Conservation (phyloP, 2,888 invertebrate genomes). For the Adelphocoris suturalis region DNA sequence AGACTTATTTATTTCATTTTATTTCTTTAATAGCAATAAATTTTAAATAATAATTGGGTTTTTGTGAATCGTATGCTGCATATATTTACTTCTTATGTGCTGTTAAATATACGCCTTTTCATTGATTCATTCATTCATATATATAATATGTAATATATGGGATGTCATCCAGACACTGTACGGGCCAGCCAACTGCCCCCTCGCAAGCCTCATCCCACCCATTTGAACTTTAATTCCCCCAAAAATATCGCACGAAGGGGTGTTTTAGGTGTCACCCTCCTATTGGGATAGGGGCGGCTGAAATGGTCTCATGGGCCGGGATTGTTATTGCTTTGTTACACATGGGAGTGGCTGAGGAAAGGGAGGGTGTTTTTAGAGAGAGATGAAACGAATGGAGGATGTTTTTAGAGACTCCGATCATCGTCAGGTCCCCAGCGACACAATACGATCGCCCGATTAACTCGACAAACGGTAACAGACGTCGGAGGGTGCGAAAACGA, state of each 20-base stretch:
- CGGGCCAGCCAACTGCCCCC: background rate
- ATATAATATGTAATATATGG: too few relatives aligned
- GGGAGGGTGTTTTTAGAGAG: background rate
- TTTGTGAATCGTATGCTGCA: too few relatives aligned
- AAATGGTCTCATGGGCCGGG: background rate
- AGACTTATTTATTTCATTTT: too few relatives aligned
- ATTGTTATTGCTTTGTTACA: constrained; percentile 31
- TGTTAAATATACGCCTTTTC: too few relatives aligned
- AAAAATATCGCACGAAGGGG: constrained; percentile 6
- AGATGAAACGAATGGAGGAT: background rate
- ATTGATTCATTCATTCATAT: too few relatives aligned
- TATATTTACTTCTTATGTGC: too few relatives aligned
- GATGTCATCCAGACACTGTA: too few relatives aligned
- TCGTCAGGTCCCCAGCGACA: background rate
- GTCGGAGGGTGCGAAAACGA: constrained; percentile 23
- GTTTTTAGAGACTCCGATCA: constrained; percentile 6
- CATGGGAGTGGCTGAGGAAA: background rate
- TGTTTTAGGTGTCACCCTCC: constrained; percentile 3
- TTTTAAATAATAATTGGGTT: too few relatives aligned
- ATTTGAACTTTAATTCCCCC: constrained; percentile 9
- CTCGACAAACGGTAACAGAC: constrained; percentile 1
- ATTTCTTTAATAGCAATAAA: too few relatives aligned
- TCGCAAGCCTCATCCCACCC: background rate
- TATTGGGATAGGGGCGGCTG: background rate
- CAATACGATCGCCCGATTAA: constrained; percentile 19